A percentile compares a stretch with the other conserved stretches of the same genome.
These are phyloP conservation scores for Incurvaria masculella DNA, from an alignment of 2,888 invertebrate species.

Conservation along the genomic window DNA sequence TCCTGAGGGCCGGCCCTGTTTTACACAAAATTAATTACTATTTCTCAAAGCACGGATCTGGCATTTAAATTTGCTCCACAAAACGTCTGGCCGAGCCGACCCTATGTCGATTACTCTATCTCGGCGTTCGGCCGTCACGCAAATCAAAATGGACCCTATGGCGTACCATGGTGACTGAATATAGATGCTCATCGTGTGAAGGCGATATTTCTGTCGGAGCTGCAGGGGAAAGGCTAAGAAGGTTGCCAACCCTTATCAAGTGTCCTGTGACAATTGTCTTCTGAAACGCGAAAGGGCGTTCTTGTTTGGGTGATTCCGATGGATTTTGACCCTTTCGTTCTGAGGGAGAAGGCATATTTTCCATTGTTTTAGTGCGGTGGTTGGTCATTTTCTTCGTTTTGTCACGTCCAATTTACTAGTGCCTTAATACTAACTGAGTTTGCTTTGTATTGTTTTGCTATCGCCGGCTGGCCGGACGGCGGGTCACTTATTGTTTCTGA, in stretches of 20 bases:
- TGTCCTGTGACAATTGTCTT: neutral
- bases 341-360: no score
- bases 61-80: neutral
- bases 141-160: neutral
- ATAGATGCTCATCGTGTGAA: neutral
- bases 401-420: constrained; percentile 31
- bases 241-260: neutral
- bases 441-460: constrained; percentile 33
- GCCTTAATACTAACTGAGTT: constrained; percentile 36
- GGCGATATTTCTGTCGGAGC: neutral
- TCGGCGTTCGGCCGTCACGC: neutral
- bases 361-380: neutral
- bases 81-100: neutral
- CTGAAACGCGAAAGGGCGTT: neutral
- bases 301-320: no score
- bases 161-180: neutral
- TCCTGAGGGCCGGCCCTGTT: neutral
- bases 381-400: neutral
- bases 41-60: neutral
- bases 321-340: no score
- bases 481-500: neutral
- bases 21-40: neutral
- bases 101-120: neutral
- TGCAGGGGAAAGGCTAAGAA: neutral
- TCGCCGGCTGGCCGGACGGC: constrained; percentile 15